Evolutionary conservation across 2,888 invertebrate species (phyloP).

Genomic region (Agrochola lychnidis): DNA sequence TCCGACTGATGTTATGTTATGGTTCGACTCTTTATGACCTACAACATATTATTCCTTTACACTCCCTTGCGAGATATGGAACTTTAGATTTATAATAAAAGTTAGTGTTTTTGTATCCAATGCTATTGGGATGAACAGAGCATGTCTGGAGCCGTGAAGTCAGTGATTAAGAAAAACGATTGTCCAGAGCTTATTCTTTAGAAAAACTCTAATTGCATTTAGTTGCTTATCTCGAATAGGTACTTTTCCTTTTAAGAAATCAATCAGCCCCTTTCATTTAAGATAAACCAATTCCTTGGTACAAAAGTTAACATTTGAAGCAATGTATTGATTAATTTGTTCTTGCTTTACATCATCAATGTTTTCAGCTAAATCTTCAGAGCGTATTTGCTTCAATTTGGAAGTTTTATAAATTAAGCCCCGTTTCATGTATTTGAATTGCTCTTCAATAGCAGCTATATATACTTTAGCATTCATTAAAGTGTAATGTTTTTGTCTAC

Average conservation of each 20-base stretch:
- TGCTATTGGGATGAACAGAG: not conserved
- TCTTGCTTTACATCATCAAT: conserved; percentile 14
- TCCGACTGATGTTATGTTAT: too few relatives aligned
- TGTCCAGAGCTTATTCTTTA: not conserved
- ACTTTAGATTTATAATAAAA: conserved; percentile 6
- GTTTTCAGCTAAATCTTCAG: conserved; percentile 33
- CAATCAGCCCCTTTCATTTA: not conserved
- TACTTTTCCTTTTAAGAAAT: not conserved
- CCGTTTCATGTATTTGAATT: conserved; percentile 41
- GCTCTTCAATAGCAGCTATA: conserved; percentile 38
- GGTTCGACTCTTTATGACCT: too few relatives aligned
- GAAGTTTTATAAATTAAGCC: conserved; percentile 49
- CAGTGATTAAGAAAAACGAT: not conserved
- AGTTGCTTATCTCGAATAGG: too few relatives aligned
- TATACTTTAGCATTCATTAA: conserved; percentile 37
- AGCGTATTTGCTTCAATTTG: conserved; percentile 47
- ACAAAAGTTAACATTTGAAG: not conserved
- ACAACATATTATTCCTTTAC: not conserved
- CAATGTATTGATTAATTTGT: conserved; percentile 18
- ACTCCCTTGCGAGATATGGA: not conserved
- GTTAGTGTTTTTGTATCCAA: conserved; percentile 1
- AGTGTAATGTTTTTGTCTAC: conserved; percentile 9
- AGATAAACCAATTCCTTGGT: not conserved
- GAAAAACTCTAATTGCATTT: not conserved
- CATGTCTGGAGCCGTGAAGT: not conserved